Conservation (phyloP, 2,888 invertebrate genomes). For the Alitta virens region DNA sequence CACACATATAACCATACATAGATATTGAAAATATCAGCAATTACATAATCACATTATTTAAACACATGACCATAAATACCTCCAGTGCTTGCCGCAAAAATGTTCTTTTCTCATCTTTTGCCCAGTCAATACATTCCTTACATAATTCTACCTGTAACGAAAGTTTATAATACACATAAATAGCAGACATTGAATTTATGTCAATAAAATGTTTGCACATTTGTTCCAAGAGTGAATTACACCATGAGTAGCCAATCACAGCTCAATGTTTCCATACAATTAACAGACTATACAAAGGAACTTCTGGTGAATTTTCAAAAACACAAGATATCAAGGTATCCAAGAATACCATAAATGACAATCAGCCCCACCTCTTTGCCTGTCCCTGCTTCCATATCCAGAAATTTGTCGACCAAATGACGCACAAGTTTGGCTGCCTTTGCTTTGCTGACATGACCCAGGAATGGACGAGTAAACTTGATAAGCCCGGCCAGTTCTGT, state of each 20-base stretch:
- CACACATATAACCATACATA: neutral
- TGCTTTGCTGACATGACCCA: constrained; percentile 93
- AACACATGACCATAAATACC: constrained; percentile 40
- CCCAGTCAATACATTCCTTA: constrained; percentile 98
- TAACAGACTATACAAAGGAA: no score
- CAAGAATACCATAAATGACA: constrained; percentile 40
- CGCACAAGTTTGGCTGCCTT: constrained; percentile 98
- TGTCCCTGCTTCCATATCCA: constrained; percentile 93
- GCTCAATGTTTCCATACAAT: no score
- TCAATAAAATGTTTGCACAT: no score
- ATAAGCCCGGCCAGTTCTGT: constrained; percentile 70
- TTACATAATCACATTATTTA: neutral
- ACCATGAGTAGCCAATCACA: no score
- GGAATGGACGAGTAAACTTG: constrained; percentile 90
- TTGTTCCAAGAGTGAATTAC: no score
- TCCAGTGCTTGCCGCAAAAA: constrained; percentile 95
- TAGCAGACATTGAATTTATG: neutral
- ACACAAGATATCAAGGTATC: no score
- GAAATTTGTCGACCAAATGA: constrained; percentile 92
- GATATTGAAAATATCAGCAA: neutral
- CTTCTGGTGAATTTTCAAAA: no score
- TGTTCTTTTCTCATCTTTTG: constrained; percentile 93
- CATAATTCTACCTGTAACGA: constrained; percentile 59
- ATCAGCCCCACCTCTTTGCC: constrained; percentile 73
- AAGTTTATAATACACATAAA: neutral